Conservation (phyloP, 2,888 invertebrate genomes). For the Baccha elongata region DNA sequence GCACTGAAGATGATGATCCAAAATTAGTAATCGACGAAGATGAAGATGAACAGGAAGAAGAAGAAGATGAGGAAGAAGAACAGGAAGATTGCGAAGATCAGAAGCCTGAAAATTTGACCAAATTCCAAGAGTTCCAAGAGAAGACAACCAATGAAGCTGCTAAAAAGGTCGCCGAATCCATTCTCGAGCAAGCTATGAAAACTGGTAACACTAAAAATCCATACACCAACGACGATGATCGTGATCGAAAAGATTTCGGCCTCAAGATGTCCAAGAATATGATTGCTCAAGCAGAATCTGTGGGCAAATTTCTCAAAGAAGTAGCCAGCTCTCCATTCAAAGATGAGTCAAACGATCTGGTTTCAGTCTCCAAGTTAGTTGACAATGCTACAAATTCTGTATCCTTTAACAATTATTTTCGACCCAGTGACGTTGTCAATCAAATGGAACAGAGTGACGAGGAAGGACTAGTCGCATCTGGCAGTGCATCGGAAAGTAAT, state of each 20-base stretch:
- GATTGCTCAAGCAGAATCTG: conserved; percentile 83
- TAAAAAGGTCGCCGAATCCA: conserved; percentile 85
- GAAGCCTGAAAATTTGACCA: conserved; percentile 74
- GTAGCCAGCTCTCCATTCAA: conserved; percentile 82
- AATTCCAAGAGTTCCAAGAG: conserved; percentile 83
- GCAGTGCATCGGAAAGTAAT: conserved; percentile 91
- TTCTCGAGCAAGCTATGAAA: conserved; percentile 83
- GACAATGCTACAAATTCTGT: conserved; percentile 88
- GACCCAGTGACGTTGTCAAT: conserved; percentile 81
- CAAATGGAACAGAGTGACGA: conserved; percentile 84
- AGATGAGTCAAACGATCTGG: conserved; percentile 87
- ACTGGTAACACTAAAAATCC: conserved; percentile 72
- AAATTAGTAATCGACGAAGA: conserved; percentile 82
- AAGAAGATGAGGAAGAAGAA: conserved; percentile 74
- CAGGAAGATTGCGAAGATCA: conserved; percentile 38
- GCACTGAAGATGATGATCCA: conserved; percentile 84
- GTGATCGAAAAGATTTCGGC: conserved; percentile 82
- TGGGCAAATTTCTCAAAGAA: conserved; percentile 81
- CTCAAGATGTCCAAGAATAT: conserved; percentile 84
- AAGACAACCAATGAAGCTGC: conserved; percentile 82
- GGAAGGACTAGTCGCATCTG: conserved; percentile 91
- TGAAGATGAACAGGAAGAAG: conserved; percentile 77
- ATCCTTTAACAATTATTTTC: conserved; percentile 86
- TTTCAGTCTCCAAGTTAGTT: conserved; percentile 89
- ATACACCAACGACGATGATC: conserved; percentile 38